Conservation (phyloP, 1,140 invertebrate species). For the Neoseiulus cucumeris region DNA sequence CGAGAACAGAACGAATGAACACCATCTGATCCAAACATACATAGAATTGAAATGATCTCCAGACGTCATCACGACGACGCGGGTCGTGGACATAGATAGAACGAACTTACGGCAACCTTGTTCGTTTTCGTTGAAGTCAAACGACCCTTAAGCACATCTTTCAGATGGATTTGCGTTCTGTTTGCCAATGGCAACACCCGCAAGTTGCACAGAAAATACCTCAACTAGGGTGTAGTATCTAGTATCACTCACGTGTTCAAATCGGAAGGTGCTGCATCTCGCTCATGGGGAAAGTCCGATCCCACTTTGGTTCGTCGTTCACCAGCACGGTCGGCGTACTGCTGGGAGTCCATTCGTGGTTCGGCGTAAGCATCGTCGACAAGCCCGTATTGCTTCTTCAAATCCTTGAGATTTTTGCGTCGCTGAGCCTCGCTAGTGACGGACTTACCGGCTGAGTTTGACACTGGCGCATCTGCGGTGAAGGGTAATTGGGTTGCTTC, state of each 20-base stretch:
- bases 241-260: background rate
- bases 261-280: background rate
- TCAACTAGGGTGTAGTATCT: too few species aligned
- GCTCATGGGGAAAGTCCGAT: constrained; percentile 3
- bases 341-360: background rate
- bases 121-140: too few species aligned
- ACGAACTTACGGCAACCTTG: too few species aligned
- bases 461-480: background rate
- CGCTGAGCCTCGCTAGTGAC: background rate
- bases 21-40: too few species aligned
- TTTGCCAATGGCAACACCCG: too few species aligned
- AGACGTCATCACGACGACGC: too few species aligned
- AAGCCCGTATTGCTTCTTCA: constrained; percentile 1
- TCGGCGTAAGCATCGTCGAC: background rate
- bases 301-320: background rate
- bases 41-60: too few species aligned
- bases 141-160: too few species aligned
- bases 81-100: too few species aligned
- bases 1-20: too few species aligned
- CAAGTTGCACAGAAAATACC: too few species aligned
- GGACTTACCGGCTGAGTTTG: background rate
- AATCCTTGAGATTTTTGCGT: background rate
- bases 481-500: background rate
- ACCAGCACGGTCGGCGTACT: background rate
- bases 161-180: too few species aligned